phyloP scores from a whole-genome alignment of 37 sponge, comb jelly and placozoan genomes.

The Spongilla lacustris region DNA sequence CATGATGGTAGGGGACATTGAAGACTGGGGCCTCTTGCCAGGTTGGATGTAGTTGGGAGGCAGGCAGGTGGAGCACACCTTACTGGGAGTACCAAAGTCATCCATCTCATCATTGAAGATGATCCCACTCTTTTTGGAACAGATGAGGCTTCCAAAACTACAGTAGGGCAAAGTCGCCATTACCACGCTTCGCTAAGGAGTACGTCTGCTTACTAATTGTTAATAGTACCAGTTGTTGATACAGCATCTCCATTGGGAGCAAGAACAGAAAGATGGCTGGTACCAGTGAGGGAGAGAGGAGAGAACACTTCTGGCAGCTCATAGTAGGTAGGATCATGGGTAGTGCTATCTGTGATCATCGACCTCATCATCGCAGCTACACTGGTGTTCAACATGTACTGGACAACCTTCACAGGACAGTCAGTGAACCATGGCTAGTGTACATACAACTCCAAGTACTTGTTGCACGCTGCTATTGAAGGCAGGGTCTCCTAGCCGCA shows the following conservation, averaged over 20 bases:
- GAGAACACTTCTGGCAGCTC: background rate
- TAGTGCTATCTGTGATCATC: slow-evolving; percentile 60
- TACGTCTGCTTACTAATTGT: slow-evolving; percentile 51
- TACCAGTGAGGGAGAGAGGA: slow-evolving; percentile 30
- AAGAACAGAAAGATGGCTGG: slow-evolving; percentile 81
- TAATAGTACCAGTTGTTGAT: slow-evolving; percentile 81
- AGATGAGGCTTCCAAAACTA: slow-evolving; percentile 79
- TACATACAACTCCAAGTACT: background rate
- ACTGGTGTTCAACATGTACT: slow-evolving; percentile 62
- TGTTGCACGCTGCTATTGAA: slow-evolving; percentile 55
- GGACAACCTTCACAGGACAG: slow-evolving; percentile 43
- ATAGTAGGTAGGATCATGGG: slow-evolving; percentile 71
- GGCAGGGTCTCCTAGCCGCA: slow-evolving; percentile 83
- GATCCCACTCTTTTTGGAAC: slow-evolving; percentile 70
- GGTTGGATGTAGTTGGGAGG: slow-evolving; percentile 78
- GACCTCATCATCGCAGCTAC: slow-evolving; percentile 35
- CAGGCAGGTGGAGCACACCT: slow-evolving; percentile 19
- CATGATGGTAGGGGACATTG: slow-evolving; percentile 78
- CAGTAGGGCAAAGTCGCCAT: background rate
- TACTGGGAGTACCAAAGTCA: slow-evolving; percentile 80
- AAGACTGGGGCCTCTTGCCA: slow-evolving; percentile 88
- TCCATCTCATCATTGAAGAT: slow-evolving; percentile 92
- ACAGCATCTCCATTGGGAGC: slow-evolving; percentile 91
- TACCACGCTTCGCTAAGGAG: background rate
- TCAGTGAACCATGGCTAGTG: background rate